phyloP scores from a whole-genome alignment of 2,797 vertebrate genomes.

The Taeniopygia guttata region DNA sequence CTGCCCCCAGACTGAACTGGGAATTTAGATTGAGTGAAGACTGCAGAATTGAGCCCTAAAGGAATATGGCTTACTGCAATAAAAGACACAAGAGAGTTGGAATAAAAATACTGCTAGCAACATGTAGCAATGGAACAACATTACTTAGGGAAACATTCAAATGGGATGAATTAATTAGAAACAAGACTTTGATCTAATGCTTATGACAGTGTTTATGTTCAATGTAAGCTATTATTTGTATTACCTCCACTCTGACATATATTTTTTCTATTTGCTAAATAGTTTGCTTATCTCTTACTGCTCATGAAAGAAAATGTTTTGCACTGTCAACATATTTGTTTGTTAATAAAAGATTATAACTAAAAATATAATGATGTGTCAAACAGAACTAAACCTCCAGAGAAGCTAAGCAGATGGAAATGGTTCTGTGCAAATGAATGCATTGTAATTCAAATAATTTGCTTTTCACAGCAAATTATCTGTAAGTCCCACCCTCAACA shows the following conservation, averaged over 20 bases:
- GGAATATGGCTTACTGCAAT: conserved; percentile 33
- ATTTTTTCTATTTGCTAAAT: conserved; percentile 8
- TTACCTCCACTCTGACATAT: conserved; percentile 30
- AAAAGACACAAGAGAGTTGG: neutral
- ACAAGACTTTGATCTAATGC: conserved; percentile 46
- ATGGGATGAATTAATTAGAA: conserved; percentile 56
- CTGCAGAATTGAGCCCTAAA: conserved; percentile 36
- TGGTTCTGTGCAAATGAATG: neutral
- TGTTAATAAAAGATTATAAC: conserved; percentile 64
- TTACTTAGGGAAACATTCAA: conserved; percentile 33
- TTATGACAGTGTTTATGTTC: conserved; percentile 47
- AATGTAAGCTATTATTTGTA: conserved; percentile 44
- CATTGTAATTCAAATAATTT: conserved; percentile 43
- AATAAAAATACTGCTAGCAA: conserved; percentile 22
- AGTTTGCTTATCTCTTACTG: conserved; percentile 7
- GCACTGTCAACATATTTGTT: conserved; percentile 52
- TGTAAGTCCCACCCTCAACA: neutral
- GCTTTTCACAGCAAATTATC: neutral
- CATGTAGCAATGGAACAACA: neutral
- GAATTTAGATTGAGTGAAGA: conserved; percentile 41
- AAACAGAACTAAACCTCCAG: conserved; percentile 47
- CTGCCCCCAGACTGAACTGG: conserved; percentile 37
- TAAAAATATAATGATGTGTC: conserved; percentile 62
- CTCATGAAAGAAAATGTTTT: conserved; percentile 38
- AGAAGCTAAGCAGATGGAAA: conserved; percentile 47